These are phyloP conservation scores for Scaptomyza polygonia DNA, from an alignment of 2,888 invertebrate genomes.

Conservation along the genomic window DNA sequence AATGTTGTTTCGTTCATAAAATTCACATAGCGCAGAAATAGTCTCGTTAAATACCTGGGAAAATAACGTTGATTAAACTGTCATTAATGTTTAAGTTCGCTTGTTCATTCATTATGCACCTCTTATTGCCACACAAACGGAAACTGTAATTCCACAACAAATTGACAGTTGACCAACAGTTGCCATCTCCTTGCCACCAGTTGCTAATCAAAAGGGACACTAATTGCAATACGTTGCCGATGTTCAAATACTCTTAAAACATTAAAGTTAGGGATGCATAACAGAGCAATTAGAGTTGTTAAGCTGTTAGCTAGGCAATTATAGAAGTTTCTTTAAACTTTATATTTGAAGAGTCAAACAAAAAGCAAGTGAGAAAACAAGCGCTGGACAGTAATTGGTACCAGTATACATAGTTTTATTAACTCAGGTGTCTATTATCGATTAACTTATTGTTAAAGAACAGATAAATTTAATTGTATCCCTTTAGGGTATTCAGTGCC, in stretches of 20 bases:
- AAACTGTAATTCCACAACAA: background rate
- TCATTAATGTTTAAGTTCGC: background rate
- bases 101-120: background rate
- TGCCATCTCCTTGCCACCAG: background rate
- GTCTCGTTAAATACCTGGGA: background rate
- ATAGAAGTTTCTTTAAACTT: background rate
- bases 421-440: too few species aligned
- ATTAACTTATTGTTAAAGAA: too few species aligned
- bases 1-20: background rate
- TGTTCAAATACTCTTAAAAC: background rate
- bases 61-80: background rate
- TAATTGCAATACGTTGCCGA: background rate
- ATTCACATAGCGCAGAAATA: background rate
- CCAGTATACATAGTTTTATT: background rate
- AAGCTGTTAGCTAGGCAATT: background rate
- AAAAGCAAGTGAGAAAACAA: background rate
- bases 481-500: background rate
- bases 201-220: background rate
- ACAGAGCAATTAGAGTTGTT: background rate
- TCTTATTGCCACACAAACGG: background rate
- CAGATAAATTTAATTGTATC: too few species aligned
- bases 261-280: background rate
- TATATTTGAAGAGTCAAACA: background rate
- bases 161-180: conserved; percentile 7
- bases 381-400: background rate